phyloP scores from a whole-genome alignment of 2,113 vertebrate species.

The Cacatua alba region DNA sequence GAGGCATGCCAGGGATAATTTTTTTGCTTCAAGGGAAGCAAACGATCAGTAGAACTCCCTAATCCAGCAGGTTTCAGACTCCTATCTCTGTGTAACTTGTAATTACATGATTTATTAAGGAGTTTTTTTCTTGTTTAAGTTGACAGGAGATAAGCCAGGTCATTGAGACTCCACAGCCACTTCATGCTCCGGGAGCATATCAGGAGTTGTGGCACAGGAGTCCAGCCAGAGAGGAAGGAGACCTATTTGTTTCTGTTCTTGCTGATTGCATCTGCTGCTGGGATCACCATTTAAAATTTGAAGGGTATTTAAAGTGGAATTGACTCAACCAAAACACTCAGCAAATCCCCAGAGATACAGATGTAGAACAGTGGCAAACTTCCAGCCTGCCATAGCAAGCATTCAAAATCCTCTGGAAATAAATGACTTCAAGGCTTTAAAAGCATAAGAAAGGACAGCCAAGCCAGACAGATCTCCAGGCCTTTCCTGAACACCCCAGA shows the following conservation, averaged over 20 bases:
- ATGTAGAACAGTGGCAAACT: constrained; percentile 40
- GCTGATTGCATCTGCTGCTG: neutral
- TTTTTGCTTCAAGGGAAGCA: neutral
- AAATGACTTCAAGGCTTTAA: constrained; percentile 27
- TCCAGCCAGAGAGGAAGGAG: neutral
- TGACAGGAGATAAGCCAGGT: constrained; percentile 32
- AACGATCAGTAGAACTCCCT: neutral
- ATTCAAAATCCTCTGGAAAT: constrained; percentile 27
- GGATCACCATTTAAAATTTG: constrained; percentile 4
- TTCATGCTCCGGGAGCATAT: neutral
- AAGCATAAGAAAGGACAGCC: constrained; percentile 21
- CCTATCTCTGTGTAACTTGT: constrained; percentile 32
- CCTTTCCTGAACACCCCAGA: neutral
- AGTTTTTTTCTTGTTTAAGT: constrained; percentile 32
- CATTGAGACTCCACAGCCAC: constrained; percentile 36
- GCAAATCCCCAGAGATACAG: constrained; percentile 22
- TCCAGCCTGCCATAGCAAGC: constrained; percentile 23
- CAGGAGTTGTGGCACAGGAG: neutral
- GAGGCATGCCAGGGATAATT: neutral
- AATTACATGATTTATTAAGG: constrained; percentile 45
- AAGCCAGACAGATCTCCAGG: neutral
- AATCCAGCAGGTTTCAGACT: neutral
- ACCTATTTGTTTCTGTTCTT: neutral
- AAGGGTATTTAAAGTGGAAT: constrained; percentile 37
- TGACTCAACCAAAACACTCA: constrained; percentile 53